Evolutionary conservation across 2,797 vertebrate genomes (phyloP).

Genomic region (Trichosurus vulpecula): DNA sequence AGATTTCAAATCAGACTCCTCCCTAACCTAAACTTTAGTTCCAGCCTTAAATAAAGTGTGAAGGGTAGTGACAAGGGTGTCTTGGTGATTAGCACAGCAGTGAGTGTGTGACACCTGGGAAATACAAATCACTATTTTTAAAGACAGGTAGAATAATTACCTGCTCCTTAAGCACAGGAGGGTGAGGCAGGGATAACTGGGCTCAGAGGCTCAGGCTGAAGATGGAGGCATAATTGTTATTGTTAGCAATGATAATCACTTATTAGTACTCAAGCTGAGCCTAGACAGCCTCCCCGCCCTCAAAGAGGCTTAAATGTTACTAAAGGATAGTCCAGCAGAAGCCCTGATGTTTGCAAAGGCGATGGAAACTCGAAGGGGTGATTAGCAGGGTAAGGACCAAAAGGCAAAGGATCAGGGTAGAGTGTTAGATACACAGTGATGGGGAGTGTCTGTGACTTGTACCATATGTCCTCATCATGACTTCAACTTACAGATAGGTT

Average conservation of each 20-base stretch:
- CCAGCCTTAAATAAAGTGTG: conserved; percentile 17
- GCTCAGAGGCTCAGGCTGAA: conserved; percentile 61
- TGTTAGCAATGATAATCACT: conserved; percentile 44
- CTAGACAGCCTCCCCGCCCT: conserved; percentile 58
- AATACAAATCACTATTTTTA: conserved; percentile 53
- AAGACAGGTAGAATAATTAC: conserved; percentile 57
- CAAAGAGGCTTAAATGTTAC: conserved; percentile 40
- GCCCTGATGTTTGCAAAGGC: not conserved
- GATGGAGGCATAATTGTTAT: conserved; percentile 65
- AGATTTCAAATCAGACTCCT: conserved; percentile 20
- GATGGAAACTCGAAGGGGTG: not conserved
- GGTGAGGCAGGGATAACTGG: conserved; percentile 55
- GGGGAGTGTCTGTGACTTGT: not conserved
- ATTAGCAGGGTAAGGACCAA: not conserved
- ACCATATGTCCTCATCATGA: not conserved
- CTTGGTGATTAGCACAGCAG: not conserved
- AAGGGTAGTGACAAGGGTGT: conserved; percentile 48
- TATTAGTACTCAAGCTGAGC: conserved; percentile 62
- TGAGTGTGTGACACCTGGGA: conserved; percentile 45
- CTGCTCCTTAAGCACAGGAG: conserved; percentile 52
- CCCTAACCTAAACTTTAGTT: not conserved
- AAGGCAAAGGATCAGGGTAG: not conserved
- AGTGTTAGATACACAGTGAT: not conserved
- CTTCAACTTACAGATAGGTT: not conserved
- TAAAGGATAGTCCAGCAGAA: not conserved